Conservation (phyloP, 2,888 invertebrate species). For the Stenoptilia bipunctidactyla region DNA sequence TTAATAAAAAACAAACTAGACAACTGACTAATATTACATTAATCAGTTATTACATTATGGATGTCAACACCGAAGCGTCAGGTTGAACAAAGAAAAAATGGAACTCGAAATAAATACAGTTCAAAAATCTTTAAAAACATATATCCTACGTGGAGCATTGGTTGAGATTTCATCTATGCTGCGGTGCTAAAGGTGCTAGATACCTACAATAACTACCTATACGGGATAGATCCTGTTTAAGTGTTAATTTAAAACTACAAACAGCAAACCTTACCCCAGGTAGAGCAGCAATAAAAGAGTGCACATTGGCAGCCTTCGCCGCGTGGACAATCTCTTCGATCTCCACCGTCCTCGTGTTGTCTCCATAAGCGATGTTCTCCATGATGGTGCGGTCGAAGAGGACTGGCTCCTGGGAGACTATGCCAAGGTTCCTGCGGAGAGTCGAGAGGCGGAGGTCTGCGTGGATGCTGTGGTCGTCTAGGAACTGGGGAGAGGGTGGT, state of each 20-base stretch:
- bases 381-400: slow-evolving; percentile 85
- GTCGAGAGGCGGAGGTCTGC: neutral
- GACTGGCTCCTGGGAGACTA: slow-evolving; percentile 80
- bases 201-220: no score
- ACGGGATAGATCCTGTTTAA: no score
- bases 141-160: no score
- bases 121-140: no score
- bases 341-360: slow-evolving; percentile 72
- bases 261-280: slow-evolving; percentile 68
- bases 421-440: slow-evolving; percentile 67
- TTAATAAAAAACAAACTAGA: no score
- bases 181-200: no score
- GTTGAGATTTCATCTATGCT: no score
- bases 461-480: neutral
- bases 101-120: no score
- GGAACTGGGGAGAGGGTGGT: neutral
- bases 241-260: neutral
- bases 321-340: slow-evolving; percentile 79
- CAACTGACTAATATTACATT: no score
- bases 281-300: slow-evolving; percentile 78
- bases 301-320: slow-evolving; percentile 84
- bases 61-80: no score
- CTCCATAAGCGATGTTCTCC: slow-evolving; percentile 91
- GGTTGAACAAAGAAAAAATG: no score
- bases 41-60: no score